These are phyloP conservation scores for Tetramorium alpestre DNA, from an alignment of 1,140 invertebrate genomes.

Conservation along the genomic window DNA sequence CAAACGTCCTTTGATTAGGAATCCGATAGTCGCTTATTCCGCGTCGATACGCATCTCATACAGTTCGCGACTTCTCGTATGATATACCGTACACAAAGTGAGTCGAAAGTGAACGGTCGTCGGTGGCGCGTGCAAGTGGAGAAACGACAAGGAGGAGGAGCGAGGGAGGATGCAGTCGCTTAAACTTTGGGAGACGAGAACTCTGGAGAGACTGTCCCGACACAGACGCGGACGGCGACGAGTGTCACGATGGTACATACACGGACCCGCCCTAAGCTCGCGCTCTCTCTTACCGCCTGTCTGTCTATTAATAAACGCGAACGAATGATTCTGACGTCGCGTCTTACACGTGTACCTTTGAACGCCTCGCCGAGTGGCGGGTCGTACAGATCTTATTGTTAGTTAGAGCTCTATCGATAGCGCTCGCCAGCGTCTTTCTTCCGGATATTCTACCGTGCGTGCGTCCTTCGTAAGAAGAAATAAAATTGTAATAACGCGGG, in stretches of 20 bases:
- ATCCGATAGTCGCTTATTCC: neutral
- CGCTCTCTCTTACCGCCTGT: neutral
- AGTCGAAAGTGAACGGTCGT: conserved; percentile 8
- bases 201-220: conserved; percentile 65
- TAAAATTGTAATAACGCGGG: neutral
- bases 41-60: neutral
- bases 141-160: neutral
- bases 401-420: neutral
- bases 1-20: neutral
- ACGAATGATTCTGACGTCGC: neutral
- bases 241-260: conserved; percentile 63
- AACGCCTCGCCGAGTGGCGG: neutral
- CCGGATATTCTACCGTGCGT: neutral
- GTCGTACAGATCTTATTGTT: neutral
- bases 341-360: neutral
- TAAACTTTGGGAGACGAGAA: conserved; percentile 73
- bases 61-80: neutral
- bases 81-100: neutral
- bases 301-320: conserved; percentile 40
- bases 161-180: conserved; percentile 55
- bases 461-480: neutral
- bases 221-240: conserved; percentile 47
- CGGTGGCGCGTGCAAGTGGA: conserved; percentile 9
- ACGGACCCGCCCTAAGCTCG: conserved; percentile 10
- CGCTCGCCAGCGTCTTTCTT: neutral